A percentile compares a stretch with the other conserved stretches of the same genome.
phyloP scores from a whole-genome alignment of 2,888 invertebrate species.

The Xestia c-nigrum region DNA sequence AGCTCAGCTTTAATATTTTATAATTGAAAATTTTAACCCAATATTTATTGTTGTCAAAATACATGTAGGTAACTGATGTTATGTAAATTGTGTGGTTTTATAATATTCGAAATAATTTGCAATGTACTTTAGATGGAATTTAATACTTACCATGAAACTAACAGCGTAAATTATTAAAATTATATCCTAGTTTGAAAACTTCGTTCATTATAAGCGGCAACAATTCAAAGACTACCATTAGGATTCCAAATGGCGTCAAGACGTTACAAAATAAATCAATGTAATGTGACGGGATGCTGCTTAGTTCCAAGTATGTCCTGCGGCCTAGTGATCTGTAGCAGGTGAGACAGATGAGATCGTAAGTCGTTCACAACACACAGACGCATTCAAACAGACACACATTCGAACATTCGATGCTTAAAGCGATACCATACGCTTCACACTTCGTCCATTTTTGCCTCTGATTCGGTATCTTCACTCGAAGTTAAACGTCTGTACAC shows the following conservation, averaged over 20 bases:
- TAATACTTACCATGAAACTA: conserved; percentile 1
- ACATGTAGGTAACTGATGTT: background rate
- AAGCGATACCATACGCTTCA: background rate
- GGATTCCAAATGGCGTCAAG: conserved; percentile 25
- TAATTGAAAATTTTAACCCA: conserved; percentile 14
- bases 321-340: conserved; percentile 60
- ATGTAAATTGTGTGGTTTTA: background rate
- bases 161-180: conserved; percentile 31
- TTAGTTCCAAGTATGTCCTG: conserved; percentile 57
- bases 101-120: background rate
- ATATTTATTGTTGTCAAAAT: conserved; percentile 6
- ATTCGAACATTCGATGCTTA: background rate
- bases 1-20: background rate
- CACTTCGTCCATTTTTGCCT: background rate
- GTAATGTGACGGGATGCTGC: conserved; percentile 51
- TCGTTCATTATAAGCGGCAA: conserved; percentile 40
- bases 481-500: background rate
- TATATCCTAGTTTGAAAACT: conserved; percentile 42
- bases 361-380: conserved; percentile 42
- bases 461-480: background rate
- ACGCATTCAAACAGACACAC: conserved; percentile 16
- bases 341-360: conserved; percentile 63
- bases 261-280: conserved; percentile 52
- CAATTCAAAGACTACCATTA: conserved; percentile 43
- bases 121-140: background rate